Conservation (phyloP, 2,113 vertebrate genomes). For the Dasyornis broadbenti region DNA sequence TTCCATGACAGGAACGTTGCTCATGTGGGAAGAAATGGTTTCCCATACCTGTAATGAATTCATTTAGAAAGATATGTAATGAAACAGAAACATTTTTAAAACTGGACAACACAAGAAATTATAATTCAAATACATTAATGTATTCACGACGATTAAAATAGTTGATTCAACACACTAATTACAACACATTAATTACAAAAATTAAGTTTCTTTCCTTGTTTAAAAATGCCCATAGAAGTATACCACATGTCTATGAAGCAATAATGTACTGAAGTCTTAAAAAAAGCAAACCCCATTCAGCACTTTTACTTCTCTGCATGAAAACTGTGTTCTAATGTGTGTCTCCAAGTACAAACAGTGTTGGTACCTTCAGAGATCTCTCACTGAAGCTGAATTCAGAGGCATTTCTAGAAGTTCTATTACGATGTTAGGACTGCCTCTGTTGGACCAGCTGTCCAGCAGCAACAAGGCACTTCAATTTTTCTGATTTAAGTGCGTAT, state of each 20-base stretch:
- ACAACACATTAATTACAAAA: too few species aligned
- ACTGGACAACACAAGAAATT: not conserved
- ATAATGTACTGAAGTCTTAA: not conserved
- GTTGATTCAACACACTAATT: not conserved
- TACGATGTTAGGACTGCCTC: not conserved
- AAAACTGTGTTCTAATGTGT: not conserved
- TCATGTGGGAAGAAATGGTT: not conserved
- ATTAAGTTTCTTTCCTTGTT: not conserved
- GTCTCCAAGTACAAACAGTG: not conserved
- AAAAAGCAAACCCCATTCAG: not conserved
- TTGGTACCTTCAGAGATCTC: not conserved
- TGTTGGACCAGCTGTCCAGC: not conserved
- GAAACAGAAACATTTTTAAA: not conserved
- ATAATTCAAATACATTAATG: not conserved
- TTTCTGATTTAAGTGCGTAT: not conserved
- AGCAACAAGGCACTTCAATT: not conserved
- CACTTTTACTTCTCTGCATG: not conserved
- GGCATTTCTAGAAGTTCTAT: not conserved
- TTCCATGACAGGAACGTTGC: not conserved
- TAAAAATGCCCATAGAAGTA: not conserved
- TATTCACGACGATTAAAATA: not conserved
- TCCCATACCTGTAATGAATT: not conserved
- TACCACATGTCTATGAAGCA: not conserved
- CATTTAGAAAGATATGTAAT: not conserved
- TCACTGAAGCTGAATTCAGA: not conserved